Conservation (phyloP, 1,140 invertebrate species). For the Prorops nasuta region DNA sequence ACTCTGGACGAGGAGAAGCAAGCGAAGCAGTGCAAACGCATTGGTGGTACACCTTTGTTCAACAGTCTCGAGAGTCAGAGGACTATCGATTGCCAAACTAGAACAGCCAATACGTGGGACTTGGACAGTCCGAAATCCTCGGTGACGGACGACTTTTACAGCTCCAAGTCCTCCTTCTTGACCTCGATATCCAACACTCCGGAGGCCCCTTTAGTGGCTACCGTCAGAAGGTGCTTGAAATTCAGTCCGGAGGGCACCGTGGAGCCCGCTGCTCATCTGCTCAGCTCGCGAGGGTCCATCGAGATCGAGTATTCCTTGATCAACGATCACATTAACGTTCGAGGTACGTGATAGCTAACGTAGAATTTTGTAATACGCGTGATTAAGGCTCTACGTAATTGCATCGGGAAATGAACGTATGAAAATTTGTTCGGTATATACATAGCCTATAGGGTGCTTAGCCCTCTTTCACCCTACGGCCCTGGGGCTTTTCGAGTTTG, state of each 20-base stretch:
- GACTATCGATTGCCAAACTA: slow-evolving; percentile 24
- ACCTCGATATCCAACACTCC: slow-evolving; percentile 44
- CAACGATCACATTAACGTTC: slow-evolving; percentile 45
- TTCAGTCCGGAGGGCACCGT: slow-evolving; percentile 51
- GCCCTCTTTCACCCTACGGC: too few species aligned
- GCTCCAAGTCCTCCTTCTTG: slow-evolving; percentile 47
- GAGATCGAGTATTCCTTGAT: slow-evolving; percentile 49
- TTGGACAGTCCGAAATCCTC: slow-evolving; percentile 49
- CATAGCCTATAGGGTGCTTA: too few species aligned
- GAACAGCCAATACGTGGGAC: slow-evolving; percentile 42
- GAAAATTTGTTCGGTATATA: too few species aligned
- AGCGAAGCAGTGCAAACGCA: not conserved
- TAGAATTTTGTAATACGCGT: too few species aligned
- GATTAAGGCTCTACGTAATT: too few species aligned
- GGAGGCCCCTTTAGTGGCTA: slow-evolving; percentile 49
- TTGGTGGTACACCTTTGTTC: slow-evolving; percentile 17
- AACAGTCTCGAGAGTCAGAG: slow-evolving; percentile 19
- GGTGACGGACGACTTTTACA: slow-evolving; percentile 47
- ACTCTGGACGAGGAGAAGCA: slow-evolving; percentile 26
- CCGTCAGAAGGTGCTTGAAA: slow-evolving; percentile 52
- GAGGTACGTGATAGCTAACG: slow-evolving; percentile 49
- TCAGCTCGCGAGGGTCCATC: slow-evolving; percentile 44
- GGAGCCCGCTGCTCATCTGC: slow-evolving; percentile 31
- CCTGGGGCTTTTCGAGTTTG: not conserved
- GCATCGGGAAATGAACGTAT: too few species aligned